These are phyloP conservation scores for Drosophila carrolli DNA, from an alignment of 1,140 invertebrate species.

Conservation along the genomic window DNA sequence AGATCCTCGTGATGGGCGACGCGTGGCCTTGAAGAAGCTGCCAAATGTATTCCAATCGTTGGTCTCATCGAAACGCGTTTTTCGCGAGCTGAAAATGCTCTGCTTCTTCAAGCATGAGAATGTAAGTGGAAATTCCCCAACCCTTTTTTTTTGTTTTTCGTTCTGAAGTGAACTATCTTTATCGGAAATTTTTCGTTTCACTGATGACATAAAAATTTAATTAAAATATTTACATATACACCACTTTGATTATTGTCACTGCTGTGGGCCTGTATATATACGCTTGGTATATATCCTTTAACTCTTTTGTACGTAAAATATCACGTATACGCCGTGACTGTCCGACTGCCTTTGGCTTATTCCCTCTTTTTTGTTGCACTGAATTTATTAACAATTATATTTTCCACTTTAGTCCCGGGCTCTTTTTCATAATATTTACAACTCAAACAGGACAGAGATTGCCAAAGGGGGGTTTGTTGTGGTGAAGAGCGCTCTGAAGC, in stretches of 20 bases:
- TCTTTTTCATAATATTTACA: slow-evolving; percentile 54
- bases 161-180: slow-evolving; percentile 5
- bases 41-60: slow-evolving; percentile 99
- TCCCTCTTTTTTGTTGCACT: slow-evolving; percentile 7
- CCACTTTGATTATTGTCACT: slow-evolving; percentile 40
- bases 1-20: slow-evolving; percentile 98
- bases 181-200: slow-evolving; percentile 35
- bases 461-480: not conserved
- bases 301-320: slow-evolving; percentile 36
- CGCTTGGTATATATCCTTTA: slow-evolving; percentile 29
- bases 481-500: not conserved
- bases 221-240: slow-evolving; percentile 55
- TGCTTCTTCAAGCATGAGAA: slow-evolving; percentile 99
- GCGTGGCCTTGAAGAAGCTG: slow-evolving; percentile 99
- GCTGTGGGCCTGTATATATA: not conserved
- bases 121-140: slow-evolving; percentile 86
- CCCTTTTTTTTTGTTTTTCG: not conserved
- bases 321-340: slow-evolving; percentile 51
- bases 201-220: slow-evolving; percentile 65
- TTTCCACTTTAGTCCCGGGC: slow-evolving; percentile 33
- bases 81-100: slow-evolving; percentile 99
- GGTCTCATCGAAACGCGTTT: slow-evolving; percentile 98
- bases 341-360: slow-evolving; percentile 23
- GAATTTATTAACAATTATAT: slow-evolving; percentile 70
- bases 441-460: slow-evolving; percentile 23